Base-by-base conservation (phyloP, 1,140 invertebrate genomes). In the Solenopsis fugax region DNA sequence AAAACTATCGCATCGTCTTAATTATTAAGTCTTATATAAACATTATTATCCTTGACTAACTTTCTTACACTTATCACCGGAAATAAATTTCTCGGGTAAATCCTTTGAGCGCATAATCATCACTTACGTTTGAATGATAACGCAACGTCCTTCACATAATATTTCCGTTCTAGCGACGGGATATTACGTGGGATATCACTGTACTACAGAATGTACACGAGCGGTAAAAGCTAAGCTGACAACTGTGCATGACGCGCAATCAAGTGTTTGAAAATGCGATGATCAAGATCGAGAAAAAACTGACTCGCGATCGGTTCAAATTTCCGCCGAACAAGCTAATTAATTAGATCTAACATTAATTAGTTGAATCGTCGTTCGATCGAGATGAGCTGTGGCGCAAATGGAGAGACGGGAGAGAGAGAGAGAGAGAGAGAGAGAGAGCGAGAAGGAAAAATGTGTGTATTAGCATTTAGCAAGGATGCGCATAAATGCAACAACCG, bases 51-150 rank as follows among this genome's bases (percentile, higher is more conserved):
- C 34, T 54, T 10, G 10, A 37, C 45, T 2, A 9, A 37, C 45
- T 2, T 75, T n/a, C 10, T 16, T 29, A 29, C 29, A 4, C 21
- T 81, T 80, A 71, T 71, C 48, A 1, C 41, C 56, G 45, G 29
- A 86, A 81, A 60, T 34, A 45, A n/a, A 24, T 24, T 78, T 60
- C 54, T 86, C 50, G 64, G n/a, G n/a, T 41, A 81, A 86, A 81
- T 81, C 56, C 34, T 80, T 62, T 45, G 41, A 13, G 2, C 16
- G 29, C 62, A 24, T 6, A n/a, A 50, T 12, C 24, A 52, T 62
- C 41, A 54, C 76, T 86, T 80, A 54, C 24, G n/a, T 80, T 48
- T 21, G 48, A 64, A 65, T 29, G 62, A 78, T 78, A 86, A 78
- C 37, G 80, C 60, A 50, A 75, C n/a, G 45, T 69, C 62, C 50